These are phyloP conservation scores for Sinonovacula constricta DNA, from an alignment of 1,140 invertebrate species.

Conservation along the genomic window DNA sequence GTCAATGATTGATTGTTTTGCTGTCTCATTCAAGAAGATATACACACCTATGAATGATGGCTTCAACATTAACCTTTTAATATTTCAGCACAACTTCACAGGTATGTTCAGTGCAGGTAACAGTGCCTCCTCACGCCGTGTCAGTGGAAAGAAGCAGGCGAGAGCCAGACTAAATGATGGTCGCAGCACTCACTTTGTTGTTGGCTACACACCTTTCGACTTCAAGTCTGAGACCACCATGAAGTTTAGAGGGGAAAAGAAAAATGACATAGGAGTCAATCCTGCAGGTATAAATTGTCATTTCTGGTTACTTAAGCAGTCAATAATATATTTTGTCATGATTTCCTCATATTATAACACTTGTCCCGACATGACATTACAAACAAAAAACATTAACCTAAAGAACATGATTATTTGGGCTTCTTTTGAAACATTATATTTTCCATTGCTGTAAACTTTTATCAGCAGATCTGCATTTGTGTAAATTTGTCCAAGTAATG, in stretches of 20 bases:
- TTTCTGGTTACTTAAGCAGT: too few relatives aligned
- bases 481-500: too few relatives aligned
- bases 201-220: slow-evolving; percentile 61
- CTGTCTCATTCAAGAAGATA: neutral
- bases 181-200: slow-evolving; percentile 62
- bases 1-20: neutral
- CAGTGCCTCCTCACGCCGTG: slow-evolving; percentile 52
- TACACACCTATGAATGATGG: neutral
- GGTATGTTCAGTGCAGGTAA: slow-evolving; percentile 55
- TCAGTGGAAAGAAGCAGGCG: slow-evolving; percentile 34
- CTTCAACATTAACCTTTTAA: neutral
- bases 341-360: neutral
- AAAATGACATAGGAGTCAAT: slow-evolving; percentile 52
- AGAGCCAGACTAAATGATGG: slow-evolving; percentile 52
- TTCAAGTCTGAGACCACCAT: slow-evolving; percentile 57
- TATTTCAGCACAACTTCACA: slow-evolving; percentile 62
- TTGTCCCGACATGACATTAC: too few relatives aligned
- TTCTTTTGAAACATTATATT: too few relatives aligned
- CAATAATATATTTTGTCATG: too few relatives aligned
- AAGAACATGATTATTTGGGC: too few relatives aligned
- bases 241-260: slow-evolving; percentile 56
- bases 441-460: too few relatives aligned
- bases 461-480: too few relatives aligned
- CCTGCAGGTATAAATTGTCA: slow-evolving; percentile 52
- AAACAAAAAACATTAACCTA: too few relatives aligned